Base-by-base conservation (phyloP, 2,888 invertebrate species). In the Athalia circularis region DNA sequence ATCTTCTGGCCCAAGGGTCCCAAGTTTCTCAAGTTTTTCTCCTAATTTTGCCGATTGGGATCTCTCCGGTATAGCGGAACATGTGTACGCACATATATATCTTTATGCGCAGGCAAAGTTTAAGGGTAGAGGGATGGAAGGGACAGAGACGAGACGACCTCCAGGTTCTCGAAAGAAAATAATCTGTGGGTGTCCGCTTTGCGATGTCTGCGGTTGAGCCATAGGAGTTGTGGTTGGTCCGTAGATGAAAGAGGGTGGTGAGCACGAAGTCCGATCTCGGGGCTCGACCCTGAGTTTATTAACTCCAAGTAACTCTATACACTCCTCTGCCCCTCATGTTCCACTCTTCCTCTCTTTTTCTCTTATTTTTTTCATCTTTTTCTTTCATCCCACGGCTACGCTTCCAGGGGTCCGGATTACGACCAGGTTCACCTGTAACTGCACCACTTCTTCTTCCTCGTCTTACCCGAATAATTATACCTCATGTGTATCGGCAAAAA, bases 101-200 rank as follows among this genome's bases (percentile, higher is more conserved):
- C n/a, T 62, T 5, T 3, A 54, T 11, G n/a, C 3, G 2, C 4
- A 54, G 9, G 54, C 3, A n/a, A 54, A 54, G n/a, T 11, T 54
- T 77, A 62, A 67, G 74, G 54, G 57, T 50, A 68, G 59, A 76
- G 67, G 74, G 78, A 65, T 52, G 74, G 57, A 79, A 67, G 57
- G 79, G 74, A 77, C 54, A 77, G 29, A 85, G 83, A 85, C 82
- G 86, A 86, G 85, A 84, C 84, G 82, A 80, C 81, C 78, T 83
- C 79, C 29, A 29, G 29, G 29, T 29, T 82, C 81, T 79, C 78
- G 81, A 85, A 84, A 86, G 86, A 86, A 88, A 88, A 88, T 88
- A 87, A 88, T 87, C 87, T 88, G 87, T 86, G 87, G 87, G 87
- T 86, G 85, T 86, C 84, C 86, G 82, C 82, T 77, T 83, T 80